Evolutionary conservation across 2,113 vertebrate genomes (phyloP), one percentile per base, ranked within the genome.

Genomic region (Vireo altiloquus): DNA sequence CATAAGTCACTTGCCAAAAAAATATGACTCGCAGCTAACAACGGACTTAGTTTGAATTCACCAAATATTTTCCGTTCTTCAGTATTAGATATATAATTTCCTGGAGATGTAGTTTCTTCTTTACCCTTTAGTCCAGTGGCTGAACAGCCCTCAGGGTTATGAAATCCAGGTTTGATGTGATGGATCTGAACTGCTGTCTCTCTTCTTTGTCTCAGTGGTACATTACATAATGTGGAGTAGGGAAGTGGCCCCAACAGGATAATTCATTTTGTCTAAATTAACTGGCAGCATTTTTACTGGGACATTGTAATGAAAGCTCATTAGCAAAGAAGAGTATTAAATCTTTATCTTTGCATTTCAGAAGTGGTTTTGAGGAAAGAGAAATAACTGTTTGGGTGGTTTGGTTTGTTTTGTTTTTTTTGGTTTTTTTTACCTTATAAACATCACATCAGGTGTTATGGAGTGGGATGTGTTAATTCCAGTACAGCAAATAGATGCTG

Each of bases 1-100:
- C 53, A 65, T 54, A 69, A 94, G 64, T 72, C 57, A 65, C 42
- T 70, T 83, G 46, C 68, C 82, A 96, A 92, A 95, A 94, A 93
- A 72, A 50, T 54, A 30, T 5, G 2, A 74, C 47, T 90, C 21
- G 5, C 42, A 80, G 28, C 37, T 92, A 72, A 74, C 59, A 88
- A 3, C 57, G 54, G 42, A 77, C 28, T 79, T 64, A 22, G 21
- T 70, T 88, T 77, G 39, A 93, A 74, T 78, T 77, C 50, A 81
- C 24, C 15, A 80, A 84, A 70, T 69, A 69, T 35, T 74, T 90
- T 92, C 59, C 5, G 6, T 86, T 92, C 47, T 77, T 94, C 71
- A 66, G 0, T 77, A 52, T 95, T 88, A 74, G 39, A 65, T 85
- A 61, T 65, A 19, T 53, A 68, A 56, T 15, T 88, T 82, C 28